Percentiles rank a stretch among this genome's conserved stretches.
phyloP scores from a whole-genome alignment of 2,888 invertebrate species.

The Tethea ocularis region DNA sequence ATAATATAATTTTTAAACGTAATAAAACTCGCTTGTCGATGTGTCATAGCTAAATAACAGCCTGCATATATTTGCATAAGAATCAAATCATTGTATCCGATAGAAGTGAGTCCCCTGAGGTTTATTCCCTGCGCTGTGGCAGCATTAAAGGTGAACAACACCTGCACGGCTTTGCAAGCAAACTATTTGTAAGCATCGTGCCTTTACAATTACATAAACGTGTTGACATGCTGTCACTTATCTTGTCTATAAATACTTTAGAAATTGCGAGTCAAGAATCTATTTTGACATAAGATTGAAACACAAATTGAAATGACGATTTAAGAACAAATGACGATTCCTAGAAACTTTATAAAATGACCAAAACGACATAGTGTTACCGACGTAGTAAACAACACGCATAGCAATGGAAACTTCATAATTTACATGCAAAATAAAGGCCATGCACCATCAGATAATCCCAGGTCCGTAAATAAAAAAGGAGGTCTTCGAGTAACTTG shows the following conservation, averaged over 20 bases:
- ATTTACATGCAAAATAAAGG: slow-evolving; percentile 39
- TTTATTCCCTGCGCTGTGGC: slow-evolving; percentile 3
- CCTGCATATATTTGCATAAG: slow-evolving; percentile 31
- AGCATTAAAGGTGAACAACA: background rate
- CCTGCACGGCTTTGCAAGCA: slow-evolving; percentile 18
- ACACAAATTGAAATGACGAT: background rate
- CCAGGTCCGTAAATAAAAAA: slow-evolving; percentile 29
- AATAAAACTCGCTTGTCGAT: background rate
- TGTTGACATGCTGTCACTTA: slow-evolving; percentile 13
- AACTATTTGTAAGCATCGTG: slow-evolving; percentile 11
- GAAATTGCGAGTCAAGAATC: background rate
- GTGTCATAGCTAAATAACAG: slow-evolving; percentile 1
- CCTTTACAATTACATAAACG: slow-evolving; percentile 13
- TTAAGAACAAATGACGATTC: background rate
- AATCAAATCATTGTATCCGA: background rate
- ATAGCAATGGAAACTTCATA: slow-evolving; percentile 21
- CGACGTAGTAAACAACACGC: background rate
- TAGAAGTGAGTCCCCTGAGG: background rate
- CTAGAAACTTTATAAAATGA: background rate
- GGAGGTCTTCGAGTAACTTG: slow-evolving; percentile 37
- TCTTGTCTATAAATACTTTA: background rate
- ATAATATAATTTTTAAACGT: background rate
- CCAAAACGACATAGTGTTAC: background rate
- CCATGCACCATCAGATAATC: slow-evolving; percentile 37
- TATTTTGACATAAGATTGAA: no score